phyloP scores from a whole-genome alignment of 92 coral and sea anemone species.

The Plumapathes pennacea region DNA sequence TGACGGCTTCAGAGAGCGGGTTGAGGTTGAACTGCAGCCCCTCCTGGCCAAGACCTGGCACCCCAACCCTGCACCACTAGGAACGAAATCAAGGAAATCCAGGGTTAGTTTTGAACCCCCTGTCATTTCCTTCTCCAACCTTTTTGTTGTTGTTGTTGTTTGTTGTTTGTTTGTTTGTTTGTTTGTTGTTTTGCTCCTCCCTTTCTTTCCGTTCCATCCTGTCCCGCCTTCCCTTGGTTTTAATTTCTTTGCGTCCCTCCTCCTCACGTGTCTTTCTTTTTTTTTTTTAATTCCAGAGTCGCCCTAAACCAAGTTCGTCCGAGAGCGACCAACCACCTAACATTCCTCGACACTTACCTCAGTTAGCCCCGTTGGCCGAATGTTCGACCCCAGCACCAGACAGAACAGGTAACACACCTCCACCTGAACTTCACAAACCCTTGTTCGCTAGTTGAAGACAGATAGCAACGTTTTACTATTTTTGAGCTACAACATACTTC shows the following conservation, averaged over 20 bases:
- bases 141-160: too few species aligned
- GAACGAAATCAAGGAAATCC: slow-evolving; percentile 65
- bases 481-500: too few species aligned
- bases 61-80: slow-evolving; percentile 33
- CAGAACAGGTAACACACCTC: slow-evolving; percentile 61
- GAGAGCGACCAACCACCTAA: slow-evolving; percentile 46
- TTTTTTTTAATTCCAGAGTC: slow-evolving; percentile 8
- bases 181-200: neutral
- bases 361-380: slow-evolving; percentile 41
- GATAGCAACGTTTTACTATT: too few species aligned
- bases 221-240: neutral
- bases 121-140: too few species aligned
- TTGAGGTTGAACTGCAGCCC: slow-evolving; percentile 65
- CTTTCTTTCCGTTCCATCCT: neutral
- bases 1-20: slow-evolving; percentile 74
- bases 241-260: neutral
- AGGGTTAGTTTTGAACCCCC: slow-evolving; percentile 70
- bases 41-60: slow-evolving; percentile 55
- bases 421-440: too few species aligned
- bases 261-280: neutral
- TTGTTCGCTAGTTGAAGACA: too few species aligned
- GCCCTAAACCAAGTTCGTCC: slow-evolving; percentile 34
- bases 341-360: slow-evolving; percentile 62
- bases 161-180: neutral
- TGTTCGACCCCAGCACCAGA: slow-evolving; percentile 70